Base-by-base conservation (phyloP, 2,113 vertebrate genomes). In the Hydrolagus affinis region DNA sequence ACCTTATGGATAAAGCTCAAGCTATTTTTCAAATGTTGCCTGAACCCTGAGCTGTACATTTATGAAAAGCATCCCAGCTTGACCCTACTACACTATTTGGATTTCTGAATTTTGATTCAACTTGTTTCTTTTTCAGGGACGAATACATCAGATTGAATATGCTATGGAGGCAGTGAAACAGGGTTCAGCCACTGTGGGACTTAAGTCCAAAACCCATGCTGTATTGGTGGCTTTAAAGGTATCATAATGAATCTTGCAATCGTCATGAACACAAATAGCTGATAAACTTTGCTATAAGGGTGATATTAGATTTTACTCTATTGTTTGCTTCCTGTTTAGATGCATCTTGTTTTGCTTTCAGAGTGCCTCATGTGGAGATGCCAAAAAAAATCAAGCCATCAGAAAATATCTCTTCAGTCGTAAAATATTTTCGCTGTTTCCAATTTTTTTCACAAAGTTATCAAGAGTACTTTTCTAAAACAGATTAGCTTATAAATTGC, bases 141-240 rank as follows among this genome's bases (percentile, higher is more conserved):
- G 97, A 83, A 99, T 99, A 88, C 98, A 99, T 91, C 98, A 99
- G 90, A 99, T 99, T 75, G 98, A 99, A 86, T 99, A 99, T 86
- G 98, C 98, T 72, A 99, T 99, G 98, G 97, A 99, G 92, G 98
- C 98, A 12, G 98, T 99, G 89, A 99, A 99, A 86, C 98, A 99
- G 90, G 98, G 97, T 4, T 99, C 98, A 56, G 98, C 98, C 68
- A 99, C 97, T 0, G 98, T 99, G 66, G 97, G 97, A 68, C 94
- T 99, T 69, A 99, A 99, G 88, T 99, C 97, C 0, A 96, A 89
- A 89, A 94, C 93, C 0, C 95, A 97, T 0, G 98, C 98, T 8
- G 97, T 99, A 44, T 92, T 99, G 28, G 98, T 99, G 85, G 97
- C 98, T 23, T 88, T 99, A 59, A 99, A 99, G 96, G 98, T 98